Evolutionary conservation across 2,888 invertebrate genomes (phyloP), one percentile per base, ranked within the genome.

Genomic region (Leucophora obtusa): DNA sequence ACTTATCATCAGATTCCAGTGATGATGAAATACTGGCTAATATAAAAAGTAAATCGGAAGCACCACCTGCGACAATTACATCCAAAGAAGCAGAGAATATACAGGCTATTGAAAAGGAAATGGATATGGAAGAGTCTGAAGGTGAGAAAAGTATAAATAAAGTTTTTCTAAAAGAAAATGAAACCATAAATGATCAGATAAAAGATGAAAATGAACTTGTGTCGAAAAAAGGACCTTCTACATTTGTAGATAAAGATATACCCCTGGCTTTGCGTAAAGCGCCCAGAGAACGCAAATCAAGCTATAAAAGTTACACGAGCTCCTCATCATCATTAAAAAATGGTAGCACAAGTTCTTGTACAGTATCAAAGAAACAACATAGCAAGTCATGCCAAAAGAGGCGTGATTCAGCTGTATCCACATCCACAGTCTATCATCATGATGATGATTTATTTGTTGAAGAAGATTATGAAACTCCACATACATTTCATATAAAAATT

Each of bases 401-500:
- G 68, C 33, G 11, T 35, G 1, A n/a, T 28, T 6, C 28, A 6
- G 28, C 21, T 0, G 68, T 71, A 10, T 75, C 68, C 17, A 66
- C 74, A 7, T 71, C 74, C 1, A 56, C 62, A 1, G 11, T 28
- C 2, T 73, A 68, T 65, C 60, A 65, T 18, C 56, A 50, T 17
- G 60, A 73, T 17, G 73, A 81, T 8, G 54, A 66, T 4, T 10
- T 21, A 10, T 9, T 54, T 14, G 28, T 60, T 4, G 75, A 71
- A 10, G 71, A 81, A 56, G 21, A 33, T 0, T 60, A 54, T 17
- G 17, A 43, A 24, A 56, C 71, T 11, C 72, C 80, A 14, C 51
- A 51, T 8, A 72, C 76, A 4, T 58, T 77, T 33, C 69, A 81
- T 65, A 70, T 81, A 47, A 76, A 73, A 77, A 81, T 81, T 17